Conservation (phyloP, 2,888 invertebrate species). For the Drosophila pseudotalamancana region DNA sequence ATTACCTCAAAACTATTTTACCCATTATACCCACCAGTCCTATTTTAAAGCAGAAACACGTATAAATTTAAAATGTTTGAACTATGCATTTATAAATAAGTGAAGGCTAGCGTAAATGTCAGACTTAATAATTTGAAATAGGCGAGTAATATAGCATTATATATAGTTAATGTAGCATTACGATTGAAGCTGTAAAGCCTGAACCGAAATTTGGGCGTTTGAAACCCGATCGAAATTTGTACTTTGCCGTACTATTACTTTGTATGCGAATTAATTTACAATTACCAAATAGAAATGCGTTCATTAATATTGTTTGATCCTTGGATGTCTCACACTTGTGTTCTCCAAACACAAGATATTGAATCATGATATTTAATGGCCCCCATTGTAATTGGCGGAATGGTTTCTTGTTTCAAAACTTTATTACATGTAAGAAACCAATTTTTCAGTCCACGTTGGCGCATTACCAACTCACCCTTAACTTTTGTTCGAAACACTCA, state of each 20-base stretch:
- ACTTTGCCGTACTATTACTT: neutral
- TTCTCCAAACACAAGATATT: neutral
- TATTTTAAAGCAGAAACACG: too few species aligned
- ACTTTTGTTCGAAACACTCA: neutral
- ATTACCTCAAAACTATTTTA: too few species aligned
- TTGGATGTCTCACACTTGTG: neutral
- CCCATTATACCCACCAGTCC: too few species aligned
- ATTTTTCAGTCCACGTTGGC: conserved; percentile 1
- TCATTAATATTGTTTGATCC: neutral
- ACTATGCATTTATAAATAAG: conserved; percentile 12
- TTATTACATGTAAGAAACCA: conserved; percentile 11
- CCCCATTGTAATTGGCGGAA: conserved; percentile 56
- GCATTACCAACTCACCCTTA: conserved; percentile 43
- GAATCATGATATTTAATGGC: conserved; percentile 17
- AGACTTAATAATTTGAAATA: conserved; percentile 49
- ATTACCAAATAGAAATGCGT: neutral
- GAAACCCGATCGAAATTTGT: neutral
- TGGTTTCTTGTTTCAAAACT: conserved; percentile 43
- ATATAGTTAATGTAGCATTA: too few species aligned
- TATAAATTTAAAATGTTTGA: conserved; percentile 2
- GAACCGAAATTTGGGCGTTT: neutral
- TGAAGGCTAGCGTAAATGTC: conserved; percentile 27
- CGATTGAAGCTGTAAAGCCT: too few species aligned
- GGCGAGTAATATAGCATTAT: conserved; percentile 10
- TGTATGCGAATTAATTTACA: neutral